phyloP scores from a whole-genome alignment of 2,113 vertebrate genomes.

The Pelobates fuscus region DNA sequence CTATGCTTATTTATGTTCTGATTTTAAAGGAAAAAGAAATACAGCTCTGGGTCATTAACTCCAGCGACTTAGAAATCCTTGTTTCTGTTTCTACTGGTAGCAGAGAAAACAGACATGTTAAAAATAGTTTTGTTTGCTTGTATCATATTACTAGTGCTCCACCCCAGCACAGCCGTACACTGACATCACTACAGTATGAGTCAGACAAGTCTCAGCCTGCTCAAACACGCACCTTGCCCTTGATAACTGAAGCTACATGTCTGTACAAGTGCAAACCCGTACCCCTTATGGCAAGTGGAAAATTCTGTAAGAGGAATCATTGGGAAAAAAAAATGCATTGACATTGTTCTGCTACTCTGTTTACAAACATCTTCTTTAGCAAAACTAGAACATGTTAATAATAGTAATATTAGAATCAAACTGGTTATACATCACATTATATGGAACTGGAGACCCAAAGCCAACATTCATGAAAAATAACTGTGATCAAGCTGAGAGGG shows the following conservation, averaged over 20 bases:
- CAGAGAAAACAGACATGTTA: constrained; percentile 40
- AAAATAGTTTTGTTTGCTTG: constrained; percentile 56
- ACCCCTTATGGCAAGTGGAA: not conserved
- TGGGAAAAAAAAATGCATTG: no score
- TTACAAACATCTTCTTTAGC: no score
- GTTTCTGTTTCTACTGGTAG: not conserved
- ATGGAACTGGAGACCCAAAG: no score
- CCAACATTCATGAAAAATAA: no score
- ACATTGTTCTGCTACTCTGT: no score
- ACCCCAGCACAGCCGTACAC: constrained; percentile 33
- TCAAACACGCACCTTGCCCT: constrained; percentile 58
- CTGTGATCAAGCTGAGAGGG: no score
- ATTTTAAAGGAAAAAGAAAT: not conserved
- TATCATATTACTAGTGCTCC: constrained; percentile 39
- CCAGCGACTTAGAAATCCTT: not conserved
- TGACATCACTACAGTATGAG: constrained; percentile 58
- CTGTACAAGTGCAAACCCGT: not conserved
- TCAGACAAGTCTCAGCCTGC: constrained; percentile 60
- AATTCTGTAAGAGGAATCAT: no score
- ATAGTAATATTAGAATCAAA: no score
- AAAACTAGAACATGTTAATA: no score
- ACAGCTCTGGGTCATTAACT: not conserved
- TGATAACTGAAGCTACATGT: constrained; percentile 12
- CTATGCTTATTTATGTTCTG: not conserved
- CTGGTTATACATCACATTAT: no score